phyloP scores from a whole-genome alignment of 2,113 vertebrate species.

The Takifugu bimaculatus region DNA sequence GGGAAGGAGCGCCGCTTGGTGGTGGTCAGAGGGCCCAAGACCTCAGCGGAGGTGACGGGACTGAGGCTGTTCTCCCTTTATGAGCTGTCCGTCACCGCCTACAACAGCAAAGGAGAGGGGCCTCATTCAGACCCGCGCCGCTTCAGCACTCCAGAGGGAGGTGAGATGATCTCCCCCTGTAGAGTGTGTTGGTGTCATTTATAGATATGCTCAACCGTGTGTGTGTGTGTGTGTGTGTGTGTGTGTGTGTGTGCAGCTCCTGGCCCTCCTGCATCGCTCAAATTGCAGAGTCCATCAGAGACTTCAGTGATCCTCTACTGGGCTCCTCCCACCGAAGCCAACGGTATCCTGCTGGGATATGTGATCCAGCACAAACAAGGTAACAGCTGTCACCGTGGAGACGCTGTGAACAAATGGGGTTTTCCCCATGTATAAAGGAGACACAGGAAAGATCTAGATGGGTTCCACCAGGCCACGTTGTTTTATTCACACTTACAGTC shows the following conservation, averaged over 20 bases:
- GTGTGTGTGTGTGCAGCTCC: constrained; percentile 68
- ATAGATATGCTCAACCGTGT: neutral
- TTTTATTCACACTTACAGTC: too few relatives aligned
- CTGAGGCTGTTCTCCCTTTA: constrained; percentile 77
- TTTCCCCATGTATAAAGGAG: too few relatives aligned
- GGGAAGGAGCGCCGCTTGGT: constrained; percentile 17
- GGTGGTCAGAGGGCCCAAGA: constrained; percentile 31
- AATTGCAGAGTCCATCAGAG: constrained; percentile 76
- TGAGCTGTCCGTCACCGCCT: constrained; percentile 65
- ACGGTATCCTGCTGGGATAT: constrained; percentile 79
- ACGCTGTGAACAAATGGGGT: neutral
- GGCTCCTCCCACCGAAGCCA: constrained; percentile 75
- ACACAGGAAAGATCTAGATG: too few relatives aligned
- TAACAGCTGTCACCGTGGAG: constrained; percentile 11
- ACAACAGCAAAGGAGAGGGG: constrained; percentile 79
- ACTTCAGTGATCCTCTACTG: constrained; percentile 75
- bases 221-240: constrained; percentile 8
- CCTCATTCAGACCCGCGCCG: constrained; percentile 41
- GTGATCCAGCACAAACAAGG: constrained; percentile 72
- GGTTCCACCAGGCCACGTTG: too few relatives aligned
- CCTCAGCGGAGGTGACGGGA: constrained; percentile 41
- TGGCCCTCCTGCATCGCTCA: constrained; percentile 68
- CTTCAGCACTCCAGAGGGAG: constrained; percentile 82
- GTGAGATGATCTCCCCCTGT: constrained; percentile 61
- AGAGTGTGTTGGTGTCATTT: too few relatives aligned